Evolutionary conservation across 2,888 invertebrate genomes (phyloP).

Genomic region (Pediacus dermestoides): DNA sequence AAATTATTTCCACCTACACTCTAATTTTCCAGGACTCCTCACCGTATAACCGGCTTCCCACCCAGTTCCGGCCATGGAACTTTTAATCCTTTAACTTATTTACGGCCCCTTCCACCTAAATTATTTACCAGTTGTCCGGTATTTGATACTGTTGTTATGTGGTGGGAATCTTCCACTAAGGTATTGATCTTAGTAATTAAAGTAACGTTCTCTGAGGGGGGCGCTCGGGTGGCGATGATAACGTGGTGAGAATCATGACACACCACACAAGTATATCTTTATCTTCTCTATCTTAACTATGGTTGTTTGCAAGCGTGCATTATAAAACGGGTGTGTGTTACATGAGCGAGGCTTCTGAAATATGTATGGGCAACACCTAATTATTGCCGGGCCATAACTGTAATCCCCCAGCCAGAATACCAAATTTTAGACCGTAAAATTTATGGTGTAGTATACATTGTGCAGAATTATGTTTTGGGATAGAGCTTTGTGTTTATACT

Average conservation of each 20-base stretch:
- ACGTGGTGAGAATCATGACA: conserved; percentile 7
- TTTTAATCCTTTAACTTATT: conserved; percentile 2
- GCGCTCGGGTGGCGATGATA: conserved; percentile 7
- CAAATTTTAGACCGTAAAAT: conserved; percentile 35
- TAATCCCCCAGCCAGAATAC: conserved; percentile 37
- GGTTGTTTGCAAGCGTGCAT: conserved; percentile 17
- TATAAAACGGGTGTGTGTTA: conserved; percentile 23
- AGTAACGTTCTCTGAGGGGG: neutral
- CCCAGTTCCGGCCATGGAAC: neutral
- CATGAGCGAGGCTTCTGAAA: conserved; percentile 32
- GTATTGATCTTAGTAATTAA: conserved; percentile 1
- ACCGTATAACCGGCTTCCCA: too few species aligned
- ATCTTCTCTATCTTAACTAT: conserved; percentile 18
- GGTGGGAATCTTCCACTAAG: too few species aligned
- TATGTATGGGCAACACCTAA: conserved; percentile 39
- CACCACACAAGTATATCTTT: conserved; percentile 8
- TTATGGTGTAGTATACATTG: conserved; percentile 27
- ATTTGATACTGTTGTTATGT: too few species aligned
- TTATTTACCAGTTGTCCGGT: too few species aligned
- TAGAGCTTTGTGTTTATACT: conserved; percentile 1
- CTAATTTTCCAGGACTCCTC: too few species aligned
- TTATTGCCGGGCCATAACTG: conserved; percentile 38
- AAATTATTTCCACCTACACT: too few species aligned
- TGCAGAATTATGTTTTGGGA: conserved; percentile 19
- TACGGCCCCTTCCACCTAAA: neutral